Evolutionary conservation across 2,113 vertebrate species (phyloP), one percentile per base, ranked within the genome.

Genomic region (Neodontobutis hainanensis): DNA sequence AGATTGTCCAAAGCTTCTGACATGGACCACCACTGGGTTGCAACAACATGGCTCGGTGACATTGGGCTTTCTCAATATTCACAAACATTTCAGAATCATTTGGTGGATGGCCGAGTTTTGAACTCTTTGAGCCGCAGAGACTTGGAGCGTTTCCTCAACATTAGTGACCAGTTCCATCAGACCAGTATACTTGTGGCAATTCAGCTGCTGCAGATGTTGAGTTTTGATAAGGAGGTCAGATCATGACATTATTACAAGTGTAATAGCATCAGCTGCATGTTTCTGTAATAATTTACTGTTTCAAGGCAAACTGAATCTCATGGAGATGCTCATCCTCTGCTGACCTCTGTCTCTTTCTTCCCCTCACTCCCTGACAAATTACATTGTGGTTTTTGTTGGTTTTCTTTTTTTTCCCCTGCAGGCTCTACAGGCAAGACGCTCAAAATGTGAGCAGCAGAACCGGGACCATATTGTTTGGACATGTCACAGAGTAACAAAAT

Each of bases 11-110:
- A 93, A 79, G 94, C 94, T 0, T 92, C 94, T 0, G 94, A 95
- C 52, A 82, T 95, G 91, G 95, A 96, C 85, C 95, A 96, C 76
- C 94, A 95, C 87, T 96, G 95, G 95, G 94, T 96, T 53, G 81
- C 93, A 11, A 93, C 93, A 27, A 93, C 94, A 1, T 95, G 94
- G 94, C 92, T 96, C 65, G 93, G 90, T 4, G 95, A 95, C 14
- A 90, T 95, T 11, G 94, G 94, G 0, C 89, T 95, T 66, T 89
- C 92, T 34, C 95, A 96, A 66, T 95, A 95, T 83, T 93, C 94
- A 11, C 94, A 95, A 83, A 91, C 88, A 61, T 95, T 95, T 84
- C 94, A 94, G 16, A 90, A 87, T 73, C 90, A 95, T 83, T 85
- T 95, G 45, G 92, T 95, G 5, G 94, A 96, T 0, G 94, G 94